These are phyloP conservation scores for Neostethus bicornis DNA, from an alignment of 2,797 vertebrate species.

Conservation along the genomic window DNA sequence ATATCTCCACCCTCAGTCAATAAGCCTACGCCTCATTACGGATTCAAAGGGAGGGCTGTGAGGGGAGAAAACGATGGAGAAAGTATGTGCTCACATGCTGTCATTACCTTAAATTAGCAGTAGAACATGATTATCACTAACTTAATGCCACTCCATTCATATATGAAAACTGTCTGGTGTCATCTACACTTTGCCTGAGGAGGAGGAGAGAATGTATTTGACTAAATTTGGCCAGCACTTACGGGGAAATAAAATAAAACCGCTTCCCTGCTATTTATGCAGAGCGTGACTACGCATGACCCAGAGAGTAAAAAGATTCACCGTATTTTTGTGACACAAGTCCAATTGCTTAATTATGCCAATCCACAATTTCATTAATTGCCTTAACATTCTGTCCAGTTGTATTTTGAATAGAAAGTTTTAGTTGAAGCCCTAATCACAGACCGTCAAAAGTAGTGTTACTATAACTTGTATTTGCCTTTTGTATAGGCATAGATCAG, in stretches of 20 bases:
- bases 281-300: constrained; percentile 7
- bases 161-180: constrained; percentile 42
- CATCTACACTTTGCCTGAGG: constrained; percentile 25
- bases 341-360: constrained; percentile 31
- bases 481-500: too few relatives aligned
- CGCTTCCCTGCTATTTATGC: constrained; percentile 13
- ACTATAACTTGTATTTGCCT: too few relatives aligned
- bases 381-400: constrained; percentile 3
- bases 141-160: constrained; percentile 50
- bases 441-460: too few relatives aligned
- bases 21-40: constrained; percentile 69
- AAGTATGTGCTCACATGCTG: constrained; percentile 53
- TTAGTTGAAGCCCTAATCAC: too few relatives aligned
- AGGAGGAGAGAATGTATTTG: constrained; percentile 10
- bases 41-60: constrained; percentile 57
- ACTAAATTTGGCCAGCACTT: constrained; percentile 14
- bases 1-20: constrained; percentile 72
- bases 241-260: background rate
- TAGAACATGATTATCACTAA: constrained; percentile 59
- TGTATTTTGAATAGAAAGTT: background rate
- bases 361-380: constrained; percentile 11
- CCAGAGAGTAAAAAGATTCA: constrained; percentile 3
- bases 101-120: constrained; percentile 68
- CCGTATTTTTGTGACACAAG: constrained; percentile 20
- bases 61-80: constrained; percentile 39